phyloP scores from a whole-genome alignment of 2,113 vertebrate genomes.

The Salminus brasiliensis region DNA sequence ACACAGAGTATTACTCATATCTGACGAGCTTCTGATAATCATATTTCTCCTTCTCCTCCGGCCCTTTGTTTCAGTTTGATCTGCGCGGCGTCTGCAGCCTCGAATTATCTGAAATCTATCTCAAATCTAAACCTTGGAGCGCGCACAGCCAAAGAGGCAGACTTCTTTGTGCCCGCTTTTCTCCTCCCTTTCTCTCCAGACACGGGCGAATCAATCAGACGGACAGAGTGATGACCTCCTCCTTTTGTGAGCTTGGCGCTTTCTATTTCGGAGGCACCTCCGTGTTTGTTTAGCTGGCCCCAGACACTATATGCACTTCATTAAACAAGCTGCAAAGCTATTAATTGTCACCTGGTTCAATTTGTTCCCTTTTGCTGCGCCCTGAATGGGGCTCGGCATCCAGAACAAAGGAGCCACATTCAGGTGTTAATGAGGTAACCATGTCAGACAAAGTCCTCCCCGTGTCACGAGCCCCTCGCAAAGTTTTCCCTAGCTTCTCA shows the following conservation, averaged over 20 bases:
- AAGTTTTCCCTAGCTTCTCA: neutral
- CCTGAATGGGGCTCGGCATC: slow-evolving; percentile 68
- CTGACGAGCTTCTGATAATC: slow-evolving; percentile 23
- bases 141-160: neutral
- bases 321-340: slow-evolving; percentile 75
- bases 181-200: slow-evolving; percentile 58
- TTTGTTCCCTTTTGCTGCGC: slow-evolving; percentile 71
- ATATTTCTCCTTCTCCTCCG: slow-evolving; percentile 5
- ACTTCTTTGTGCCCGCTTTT: neutral
- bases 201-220: slow-evolving; percentile 71
- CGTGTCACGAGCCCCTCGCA: slow-evolving; percentile 63
- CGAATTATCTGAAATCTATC: slow-evolving; percentile 42
- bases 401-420: slow-evolving; percentile 73
- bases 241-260: slow-evolving; percentile 69
- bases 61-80: slow-evolving; percentile 40
- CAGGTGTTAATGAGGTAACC: slow-evolving; percentile 54
- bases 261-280: slow-evolving; percentile 2
- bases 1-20: slow-evolving; percentile 39
- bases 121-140: slow-evolving; percentile 6
- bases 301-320: slow-evolving; percentile 74
- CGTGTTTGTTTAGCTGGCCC: slow-evolving; percentile 73
- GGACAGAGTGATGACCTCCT: slow-evolving; percentile 67
- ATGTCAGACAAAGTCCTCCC: slow-evolving; percentile 67
- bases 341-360: slow-evolving; percentile 79
- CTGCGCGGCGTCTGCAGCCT: slow-evolving; percentile 25